Base-by-base conservation (phyloP, 2,113 vertebrate species). In the Sinocyclocheilus anophthalmus region DNA sequence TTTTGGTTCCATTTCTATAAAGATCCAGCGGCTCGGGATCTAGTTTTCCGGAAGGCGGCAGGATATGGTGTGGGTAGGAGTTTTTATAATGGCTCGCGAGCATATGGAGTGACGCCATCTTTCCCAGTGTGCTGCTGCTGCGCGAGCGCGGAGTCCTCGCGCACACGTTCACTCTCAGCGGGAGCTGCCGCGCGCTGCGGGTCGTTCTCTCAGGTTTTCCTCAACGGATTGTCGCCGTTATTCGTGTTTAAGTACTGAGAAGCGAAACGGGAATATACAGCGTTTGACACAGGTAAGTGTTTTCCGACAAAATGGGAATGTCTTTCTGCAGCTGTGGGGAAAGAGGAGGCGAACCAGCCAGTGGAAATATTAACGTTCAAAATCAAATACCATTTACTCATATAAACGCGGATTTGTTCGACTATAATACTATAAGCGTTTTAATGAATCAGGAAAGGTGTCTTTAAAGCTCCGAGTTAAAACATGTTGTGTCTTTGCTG, bases 91-190 rank as follows among this genome's bases (percentile, higher is more conserved):
- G 93, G 69, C 88, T 92, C 88, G 57, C 87, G 88, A 89, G 82
- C 89, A 86, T 85, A 1, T 78, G 85, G 4, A 85, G 84, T 85
- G 95, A 90, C 96, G 96, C 96, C 96, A 97, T 97, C 95, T 97
- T 97, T 95, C 95, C 93, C 85, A 57, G 81, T 85, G 86, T 80
- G 82, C 85, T 70, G 78, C 50, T 84, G 37, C 48, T 30, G 39
- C 70, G 81, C 39, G 87, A 59, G 18, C 45, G 78, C 85, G 84
- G 70, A 87, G 59, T 91, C 85, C 88, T 93, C 92, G 45, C 24
- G 65, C 81, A 50, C 90, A 91, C 89, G 78, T 85, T n/a, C 11
- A 2, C 69, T 33, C 77, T 42, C 77, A 59, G 82, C 81, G 88
- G 84, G 86, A 76, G 88, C 90, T 92, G 92, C 92, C 90, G 92